phyloP scores from a whole-genome alignment of 2,113 vertebrate genomes.

The Oreotrochilus melanogaster region DNA sequence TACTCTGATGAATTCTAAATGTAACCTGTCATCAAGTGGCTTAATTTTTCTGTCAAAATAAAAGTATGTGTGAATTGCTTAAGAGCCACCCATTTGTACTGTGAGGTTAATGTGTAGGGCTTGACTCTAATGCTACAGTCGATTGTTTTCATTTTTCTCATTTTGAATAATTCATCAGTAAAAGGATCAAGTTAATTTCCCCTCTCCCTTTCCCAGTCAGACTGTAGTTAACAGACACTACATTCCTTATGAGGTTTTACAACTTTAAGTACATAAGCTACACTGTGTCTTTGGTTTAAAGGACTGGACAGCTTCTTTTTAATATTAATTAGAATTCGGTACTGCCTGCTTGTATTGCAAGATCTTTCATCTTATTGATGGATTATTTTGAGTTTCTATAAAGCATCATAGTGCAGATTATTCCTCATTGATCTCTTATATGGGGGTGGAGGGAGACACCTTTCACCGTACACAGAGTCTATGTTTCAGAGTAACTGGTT shows the following conservation, averaged over 20 bases:
- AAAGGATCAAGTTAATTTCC: not conserved
- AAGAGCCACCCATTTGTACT: not conserved
- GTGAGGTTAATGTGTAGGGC: not conserved
- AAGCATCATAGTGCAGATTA: slow-evolving; percentile 29
- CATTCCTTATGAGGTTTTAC: not conserved
- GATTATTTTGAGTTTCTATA: not conserved
- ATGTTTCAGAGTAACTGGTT: not conserved
- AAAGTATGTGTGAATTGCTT: not conserved
- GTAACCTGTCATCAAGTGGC: not conserved
- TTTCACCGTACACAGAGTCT: not conserved
- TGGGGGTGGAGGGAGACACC: not conserved
- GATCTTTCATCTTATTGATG: not conserved
- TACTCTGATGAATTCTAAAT: not conserved
- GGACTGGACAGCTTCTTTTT: not conserved
- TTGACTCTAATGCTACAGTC: not conserved
- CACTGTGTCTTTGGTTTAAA: not conserved
- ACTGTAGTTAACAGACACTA: not conserved
- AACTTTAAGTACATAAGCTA: not conserved
- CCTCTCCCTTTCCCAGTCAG: not conserved
- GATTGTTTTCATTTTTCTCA: not conserved
- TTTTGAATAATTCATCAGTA: slow-evolving; percentile 36
- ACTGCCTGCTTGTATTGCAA: not conserved
- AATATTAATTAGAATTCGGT: slow-evolving; percentile 8
- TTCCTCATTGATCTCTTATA: slow-evolving; percentile 23
- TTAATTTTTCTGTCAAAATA: not conserved